A percentile compares a stretch with the other conserved stretches of the same genome.
Evolutionary conservation across 2,113 vertebrate genomes (phyloP).

Genomic region (Lipophrys pholis): DNA sequence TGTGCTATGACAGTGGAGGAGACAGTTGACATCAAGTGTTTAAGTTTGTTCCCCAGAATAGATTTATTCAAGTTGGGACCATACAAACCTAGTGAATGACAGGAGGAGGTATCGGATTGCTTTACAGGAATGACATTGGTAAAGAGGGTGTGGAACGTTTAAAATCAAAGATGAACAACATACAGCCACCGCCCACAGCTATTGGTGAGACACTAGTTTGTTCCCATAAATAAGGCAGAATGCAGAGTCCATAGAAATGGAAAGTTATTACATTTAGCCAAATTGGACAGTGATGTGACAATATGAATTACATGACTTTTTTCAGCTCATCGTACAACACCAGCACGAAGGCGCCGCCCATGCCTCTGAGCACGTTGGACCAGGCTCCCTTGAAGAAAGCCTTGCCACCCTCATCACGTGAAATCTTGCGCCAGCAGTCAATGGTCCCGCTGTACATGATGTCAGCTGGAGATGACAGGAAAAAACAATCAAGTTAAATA

Average conservation of each 20-base stretch:
- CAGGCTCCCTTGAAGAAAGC: constrained; percentile 97
- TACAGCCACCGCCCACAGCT: constrained; percentile 77
- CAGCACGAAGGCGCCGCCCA: constrained; percentile 95
- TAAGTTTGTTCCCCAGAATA: constrained; percentile 80
- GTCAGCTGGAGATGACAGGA: constrained; percentile 82
- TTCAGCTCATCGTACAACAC: constrained; percentile 97
- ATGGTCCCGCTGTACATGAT: constrained; percentile 95
- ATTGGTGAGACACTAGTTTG: constrained; percentile 82
- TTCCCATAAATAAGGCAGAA: constrained; percentile 87
- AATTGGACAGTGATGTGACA: constrained; percentile 77
- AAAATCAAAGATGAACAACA: constrained; percentile 74
- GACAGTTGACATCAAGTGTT: constrained; percentile 57
- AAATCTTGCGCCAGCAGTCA: constrained; percentile 96
- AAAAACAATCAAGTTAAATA: not conserved
- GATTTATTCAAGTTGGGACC: constrained; percentile 80
- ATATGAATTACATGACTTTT: constrained; percentile 86
- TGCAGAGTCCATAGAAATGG: constrained; percentile 87
- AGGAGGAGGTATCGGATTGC: constrained; percentile 73
- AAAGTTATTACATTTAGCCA: constrained; percentile 88
- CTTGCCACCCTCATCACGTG: constrained; percentile 89
- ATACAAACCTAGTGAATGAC: constrained; percentile 79
- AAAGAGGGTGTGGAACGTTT: constrained; percentile 71
- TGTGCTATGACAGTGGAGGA: constrained; percentile 55
- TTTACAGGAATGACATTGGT: constrained; percentile 79
- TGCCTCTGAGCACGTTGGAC: constrained; percentile 95